These are phyloP conservation scores for Seriola dumerili DNA, from an alignment of 2,113 vertebrate genomes.

Conservation along the genomic window DNA sequence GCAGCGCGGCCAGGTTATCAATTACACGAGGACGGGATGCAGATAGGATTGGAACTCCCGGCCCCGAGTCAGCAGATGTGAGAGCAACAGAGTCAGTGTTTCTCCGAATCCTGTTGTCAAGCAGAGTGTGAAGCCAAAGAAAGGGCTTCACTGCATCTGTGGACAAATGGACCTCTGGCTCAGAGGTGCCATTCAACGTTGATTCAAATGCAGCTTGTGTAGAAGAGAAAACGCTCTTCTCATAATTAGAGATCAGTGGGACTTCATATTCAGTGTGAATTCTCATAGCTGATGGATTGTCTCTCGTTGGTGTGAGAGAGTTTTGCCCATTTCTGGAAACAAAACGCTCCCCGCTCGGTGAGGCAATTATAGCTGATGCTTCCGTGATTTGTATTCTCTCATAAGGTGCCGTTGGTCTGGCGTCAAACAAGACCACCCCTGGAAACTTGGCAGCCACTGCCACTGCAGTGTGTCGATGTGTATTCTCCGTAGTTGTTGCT, in stretches of 20 bases:
- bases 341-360: slow-evolving; percentile 10
- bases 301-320: slow-evolving; percentile 15
- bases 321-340: slow-evolving; percentile 42
- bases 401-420: slow-evolving; percentile 38
- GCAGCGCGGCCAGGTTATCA: slow-evolving; percentile 58
- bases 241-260: slow-evolving; percentile 60
- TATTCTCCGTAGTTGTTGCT: slow-evolving; percentile 53
- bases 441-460: slow-evolving; percentile 44
- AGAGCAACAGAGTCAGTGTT: slow-evolving; percentile 59
- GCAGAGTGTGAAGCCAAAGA: slow-evolving; percentile 61
- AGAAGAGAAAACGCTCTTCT: slow-evolving; percentile 46
- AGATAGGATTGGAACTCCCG: slow-evolving; percentile 55
- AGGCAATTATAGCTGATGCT: slow-evolving; percentile 18
- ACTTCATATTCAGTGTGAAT: slow-evolving; percentile 42
- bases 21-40: slow-evolving; percentile 61
- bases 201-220: slow-evolving; percentile 47
- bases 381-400: slow-evolving; percentile 39
- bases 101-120: slow-evolving; percentile 63
- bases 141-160: slow-evolving; percentile 49
- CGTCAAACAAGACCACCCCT: slow-evolving; percentile 53
- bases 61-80: slow-evolving; percentile 51
- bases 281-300: slow-evolving; percentile 26
- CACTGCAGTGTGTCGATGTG: slow-evolving; percentile 25
- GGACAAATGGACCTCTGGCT: slow-evolving; percentile 57
- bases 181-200: slow-evolving; percentile 61